Evolutionary conservation across 2,888 invertebrate species (phyloP).

Genomic region (Sarcophaga subvicina): DNA sequence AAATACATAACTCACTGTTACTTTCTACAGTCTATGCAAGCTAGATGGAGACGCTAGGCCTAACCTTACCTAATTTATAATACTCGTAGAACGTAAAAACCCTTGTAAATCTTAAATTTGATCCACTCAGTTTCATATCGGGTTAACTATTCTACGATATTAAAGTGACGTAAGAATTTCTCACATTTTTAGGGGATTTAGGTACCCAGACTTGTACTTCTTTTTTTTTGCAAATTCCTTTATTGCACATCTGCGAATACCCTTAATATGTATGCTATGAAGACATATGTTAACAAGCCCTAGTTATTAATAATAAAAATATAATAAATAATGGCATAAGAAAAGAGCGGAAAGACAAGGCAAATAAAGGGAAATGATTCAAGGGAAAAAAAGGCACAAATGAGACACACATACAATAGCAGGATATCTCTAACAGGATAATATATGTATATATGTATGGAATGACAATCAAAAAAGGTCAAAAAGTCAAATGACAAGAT

Average conservation of each 20-base stretch:
- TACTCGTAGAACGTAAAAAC: too few relatives aligned
- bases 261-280: neutral
- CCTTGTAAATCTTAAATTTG: too few relatives aligned
- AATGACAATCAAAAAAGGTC: slow-evolving; percentile 41
- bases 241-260: neutral
- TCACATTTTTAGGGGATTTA: too few relatives aligned
- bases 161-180: too few relatives aligned
- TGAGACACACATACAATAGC: neutral
- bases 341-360: neutral
- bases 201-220: too few relatives aligned
- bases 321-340: slow-evolving; percentile 5
- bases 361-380: neutral
- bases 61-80: too few relatives aligned
- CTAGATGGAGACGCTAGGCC: too few relatives aligned
- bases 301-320: slow-evolving; percentile 32
- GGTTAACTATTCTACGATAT: too few relatives aligned
- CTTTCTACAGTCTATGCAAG: too few relatives aligned
- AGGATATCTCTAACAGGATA: slow-evolving; percentile 1
- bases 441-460: neutral
- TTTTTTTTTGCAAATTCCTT: too few relatives aligned
- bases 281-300: neutral
- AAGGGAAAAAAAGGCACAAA: neutral
- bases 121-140: too few relatives aligned
- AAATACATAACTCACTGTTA: too few relatives aligned
- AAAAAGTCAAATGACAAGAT: slow-evolving; percentile 16